Evolutionary conservation across 64 coral and sea anemone species (phyloP).

Genomic region (Pocillopora verrucosa): DNA sequence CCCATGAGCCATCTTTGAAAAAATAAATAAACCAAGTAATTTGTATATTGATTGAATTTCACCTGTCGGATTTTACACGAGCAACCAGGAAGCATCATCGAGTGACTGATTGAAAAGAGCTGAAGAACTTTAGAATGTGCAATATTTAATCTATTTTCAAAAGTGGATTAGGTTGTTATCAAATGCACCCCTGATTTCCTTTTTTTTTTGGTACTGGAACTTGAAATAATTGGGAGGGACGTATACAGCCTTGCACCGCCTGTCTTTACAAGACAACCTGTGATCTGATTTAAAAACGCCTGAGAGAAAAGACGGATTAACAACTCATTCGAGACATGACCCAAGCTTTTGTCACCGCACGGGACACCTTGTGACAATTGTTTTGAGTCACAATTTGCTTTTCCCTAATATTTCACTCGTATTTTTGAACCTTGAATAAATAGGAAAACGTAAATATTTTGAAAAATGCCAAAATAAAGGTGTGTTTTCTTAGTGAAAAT

Average conservation of each 20-base stretch:
- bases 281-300: slow-evolving; percentile 10
- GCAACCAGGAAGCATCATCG: too few species aligned
- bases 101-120: too few species aligned
- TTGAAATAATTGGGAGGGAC: neutral
- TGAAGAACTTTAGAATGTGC: too few species aligned
- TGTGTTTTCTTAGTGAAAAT: neutral
- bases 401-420: neutral
- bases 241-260: neutral
- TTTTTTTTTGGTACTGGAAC: neutral
- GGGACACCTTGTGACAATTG: neutral
- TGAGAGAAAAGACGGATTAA: neutral
- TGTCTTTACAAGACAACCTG: neutral
- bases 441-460: slow-evolving; percentile 31
- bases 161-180: too few species aligned
- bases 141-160: too few species aligned
- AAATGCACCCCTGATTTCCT: too few species aligned
- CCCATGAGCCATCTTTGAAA: too few species aligned
- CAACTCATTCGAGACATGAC: slow-evolving; percentile 4
- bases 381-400: neutral
- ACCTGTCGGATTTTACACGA: too few species aligned
- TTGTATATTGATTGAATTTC: too few species aligned
- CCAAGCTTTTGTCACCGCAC: slow-evolving; percentile 5
- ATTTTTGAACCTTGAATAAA: slow-evolving; percentile 11
- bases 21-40: too few species aligned
- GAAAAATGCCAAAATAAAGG: neutral